Evolutionary conservation across 2,113 vertebrate species (phyloP).

Genomic region (Festucalex cinctus): DNA sequence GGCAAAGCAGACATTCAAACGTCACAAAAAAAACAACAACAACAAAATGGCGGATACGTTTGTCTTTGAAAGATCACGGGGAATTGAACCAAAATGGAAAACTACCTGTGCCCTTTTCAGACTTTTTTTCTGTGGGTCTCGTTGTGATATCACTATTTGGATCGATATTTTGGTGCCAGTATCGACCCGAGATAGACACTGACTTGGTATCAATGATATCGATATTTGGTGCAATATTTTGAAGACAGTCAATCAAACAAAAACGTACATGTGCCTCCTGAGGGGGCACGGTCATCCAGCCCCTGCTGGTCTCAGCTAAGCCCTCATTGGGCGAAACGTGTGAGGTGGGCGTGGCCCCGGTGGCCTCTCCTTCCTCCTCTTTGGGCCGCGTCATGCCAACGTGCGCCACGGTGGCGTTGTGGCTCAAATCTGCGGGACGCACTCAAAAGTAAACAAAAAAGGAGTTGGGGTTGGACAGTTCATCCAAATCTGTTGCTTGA

Average conservation of each 20-base stretch:
- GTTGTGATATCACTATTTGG: too few relatives aligned
- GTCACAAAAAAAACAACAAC: background rate
- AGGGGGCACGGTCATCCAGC: conserved; percentile 30
- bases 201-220: too few relatives aligned
- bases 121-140: too few relatives aligned
- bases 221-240: too few relatives aligned
- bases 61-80: too few relatives aligned
- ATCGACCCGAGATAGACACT: too few relatives aligned
- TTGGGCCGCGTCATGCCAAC: background rate
- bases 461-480: background rate
- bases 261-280: conserved; percentile 7
- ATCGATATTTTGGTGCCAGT: too few relatives aligned
- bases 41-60: too few relatives aligned
- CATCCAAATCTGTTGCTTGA: background rate
- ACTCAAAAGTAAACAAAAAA: background rate
- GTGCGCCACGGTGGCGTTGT: background rate
- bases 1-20: conserved; percentile 1
- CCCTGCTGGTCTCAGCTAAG: conserved; percentile 48
- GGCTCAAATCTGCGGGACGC: background rate
- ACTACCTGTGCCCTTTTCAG: background rate
- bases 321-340: conserved; percentile 36
- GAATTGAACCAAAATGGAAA: background rate
- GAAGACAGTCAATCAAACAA: too few relatives aligned
- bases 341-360: conserved; percentile 44
- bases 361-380: conserved; percentile 13